A percentile compares a stretch with the other conserved stretches of the same genome.
Evolutionary conservation across 2,113 vertebrate species (phyloP).

Genomic region (Cyprichromis sp.): DNA sequence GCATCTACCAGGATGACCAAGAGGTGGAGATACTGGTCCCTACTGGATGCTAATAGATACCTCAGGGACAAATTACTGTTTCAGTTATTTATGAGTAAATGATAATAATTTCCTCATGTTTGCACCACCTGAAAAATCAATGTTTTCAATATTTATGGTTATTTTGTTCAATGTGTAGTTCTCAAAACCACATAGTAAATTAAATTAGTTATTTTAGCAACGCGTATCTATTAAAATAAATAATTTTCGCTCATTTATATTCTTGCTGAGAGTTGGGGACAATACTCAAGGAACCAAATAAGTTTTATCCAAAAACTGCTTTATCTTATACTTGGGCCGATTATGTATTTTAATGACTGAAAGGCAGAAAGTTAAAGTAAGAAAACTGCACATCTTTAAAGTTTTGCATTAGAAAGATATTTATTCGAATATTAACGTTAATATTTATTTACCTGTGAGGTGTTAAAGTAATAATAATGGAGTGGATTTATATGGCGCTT

Average conservation of each 20-base stretch:
- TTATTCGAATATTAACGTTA: accelerated
- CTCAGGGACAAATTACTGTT: slow-evolving; percentile 36
- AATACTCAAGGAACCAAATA: not conserved
- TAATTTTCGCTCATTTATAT: not conserved
- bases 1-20: not conserved
- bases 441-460: not conserved
- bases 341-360: not conserved
- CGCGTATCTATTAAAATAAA: not conserved
- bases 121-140: not conserved
- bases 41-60: slow-evolving; percentile 3
- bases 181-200: not conserved
- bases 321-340: not conserved
- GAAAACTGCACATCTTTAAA: not conserved
- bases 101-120: not conserved
- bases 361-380: not conserved
- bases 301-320: not conserved
- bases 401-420: not conserved
- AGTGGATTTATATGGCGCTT: too few relatives aligned
- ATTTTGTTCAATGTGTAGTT: not conserved
- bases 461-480: not conserved
- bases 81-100: not conserved
- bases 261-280: not conserved
- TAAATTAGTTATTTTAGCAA: not conserved
- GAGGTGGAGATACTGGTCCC: not conserved
- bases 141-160: not conserved